Evolutionary conservation across 2,113 vertebrate genomes (phyloP), one percentile per base, ranked within the genome.

Genomic region (Antechinus stuartii): DNA sequence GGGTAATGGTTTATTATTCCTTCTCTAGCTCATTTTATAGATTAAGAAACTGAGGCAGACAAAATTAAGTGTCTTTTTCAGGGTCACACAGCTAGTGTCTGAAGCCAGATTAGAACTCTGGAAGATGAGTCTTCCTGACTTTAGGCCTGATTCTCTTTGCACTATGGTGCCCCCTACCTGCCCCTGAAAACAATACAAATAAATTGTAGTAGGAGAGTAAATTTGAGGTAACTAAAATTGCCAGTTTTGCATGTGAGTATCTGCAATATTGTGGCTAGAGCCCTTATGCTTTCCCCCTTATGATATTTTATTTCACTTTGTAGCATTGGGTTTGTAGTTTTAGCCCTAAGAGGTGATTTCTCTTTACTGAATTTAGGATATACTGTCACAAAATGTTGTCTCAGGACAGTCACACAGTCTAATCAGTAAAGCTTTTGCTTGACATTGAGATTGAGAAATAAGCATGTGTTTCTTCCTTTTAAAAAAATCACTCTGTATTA

Each of bases 391-490:
- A 30, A 19, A 19, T 91, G 10, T 11, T 89, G 56, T n/a, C 30
- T 76, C 24, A 42, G 22, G 2, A n/a, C n/a, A 30, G 9, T 50
- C 49, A 26, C n/a, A 49, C 47, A n/a, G 53, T 24, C 12, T 89
- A 14, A 42, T 90, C 93, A 22, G 35, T 24, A 8, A 23, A 91
- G 52, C 68, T 94, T 96, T 92, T 94, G 47, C 27, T 25, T 92
- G 56, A 92, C 22, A 68, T 56, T 95, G 0, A 84, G 4, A 47
- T 47, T 47, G 47, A 47, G 47, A 47, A n/a, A 90, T 91, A 94
- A 90, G 47, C 3, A 24, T 84, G 27, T 68, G 76, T 97, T 91
- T 91, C 61, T 93, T 47, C 49, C 30, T 54, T 89, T 55, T 95
- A 94, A 93, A 53, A 23, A n/a, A 84, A 55, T 8, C n/a, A 42